phyloP scores from a whole-genome alignment of 2,888 invertebrate genomes.

The Ommatoiulus sabulosus region DNA sequence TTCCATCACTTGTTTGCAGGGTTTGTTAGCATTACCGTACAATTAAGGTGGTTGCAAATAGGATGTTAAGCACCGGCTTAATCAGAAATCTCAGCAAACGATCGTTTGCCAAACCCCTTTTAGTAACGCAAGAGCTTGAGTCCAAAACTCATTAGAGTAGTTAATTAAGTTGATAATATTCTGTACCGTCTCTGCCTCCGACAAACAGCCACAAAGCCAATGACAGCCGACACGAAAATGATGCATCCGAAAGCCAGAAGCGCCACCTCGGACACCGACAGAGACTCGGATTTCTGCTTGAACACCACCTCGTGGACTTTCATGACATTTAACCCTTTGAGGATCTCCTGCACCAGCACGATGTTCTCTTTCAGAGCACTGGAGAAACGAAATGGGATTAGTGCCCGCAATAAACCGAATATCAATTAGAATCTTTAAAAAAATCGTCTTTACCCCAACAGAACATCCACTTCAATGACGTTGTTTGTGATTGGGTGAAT shows the following conservation, averaged over 20 bases:
- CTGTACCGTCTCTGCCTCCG: slow-evolving; percentile 74
- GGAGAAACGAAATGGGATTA: neutral
- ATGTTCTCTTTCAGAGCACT: slow-evolving; percentile 61
- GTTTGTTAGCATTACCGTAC: too few relatives aligned
- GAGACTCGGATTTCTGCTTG: slow-evolving; percentile 64
- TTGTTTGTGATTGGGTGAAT: slow-evolving; percentile 85
- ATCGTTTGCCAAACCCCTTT: too few relatives aligned
- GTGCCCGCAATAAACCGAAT: neutral
- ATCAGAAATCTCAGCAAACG: too few relatives aligned
- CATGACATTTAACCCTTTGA: slow-evolving; percentile 62
- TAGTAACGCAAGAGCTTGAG: too few relatives aligned
- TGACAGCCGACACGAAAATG: slow-evolving; percentile 83
- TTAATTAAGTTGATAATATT: neutral
- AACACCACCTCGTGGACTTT: slow-evolving; percentile 63
- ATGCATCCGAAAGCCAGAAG: slow-evolving; percentile 84
- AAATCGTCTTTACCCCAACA: slow-evolving; percentile 61
- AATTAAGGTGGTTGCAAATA: too few relatives aligned
- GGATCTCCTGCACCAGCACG: slow-evolving; percentile 61
- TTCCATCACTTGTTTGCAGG: too few relatives aligned
- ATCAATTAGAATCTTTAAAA: neutral
- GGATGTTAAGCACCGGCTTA: too few relatives aligned
- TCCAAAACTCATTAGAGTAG: too few relatives aligned
- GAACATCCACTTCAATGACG: slow-evolving; percentile 80
- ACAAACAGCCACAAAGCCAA: slow-evolving; percentile 82
- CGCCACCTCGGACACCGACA: slow-evolving; percentile 82